Evolutionary conservation across 2,113 vertebrate species (phyloP).

Genomic region (Melierax canorus): DNA sequence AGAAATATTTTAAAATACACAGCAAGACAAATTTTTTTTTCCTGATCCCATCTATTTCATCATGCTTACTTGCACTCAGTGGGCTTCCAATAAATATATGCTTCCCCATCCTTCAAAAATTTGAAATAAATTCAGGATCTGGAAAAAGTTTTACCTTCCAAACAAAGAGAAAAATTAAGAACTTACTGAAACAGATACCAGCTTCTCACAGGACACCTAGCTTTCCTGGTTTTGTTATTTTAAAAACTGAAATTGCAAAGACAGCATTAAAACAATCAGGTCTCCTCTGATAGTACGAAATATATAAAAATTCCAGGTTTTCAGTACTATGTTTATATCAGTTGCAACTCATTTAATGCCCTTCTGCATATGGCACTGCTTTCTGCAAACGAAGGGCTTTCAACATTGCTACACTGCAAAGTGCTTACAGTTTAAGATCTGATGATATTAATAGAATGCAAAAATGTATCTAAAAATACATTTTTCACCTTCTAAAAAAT

Average conservation of each 20-base stretch:
- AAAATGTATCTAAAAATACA: not conserved
- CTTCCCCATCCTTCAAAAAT: not conserved
- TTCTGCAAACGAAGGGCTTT: not conserved
- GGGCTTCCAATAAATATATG: not conserved
- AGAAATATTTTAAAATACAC: not conserved
- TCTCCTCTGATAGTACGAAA: not conserved
- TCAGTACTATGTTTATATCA: not conserved
- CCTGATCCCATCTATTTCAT: not conserved
- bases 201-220: not conserved
- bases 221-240: not conserved
- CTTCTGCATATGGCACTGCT: not conserved
- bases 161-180: not conserved
- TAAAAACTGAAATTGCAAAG: not conserved
- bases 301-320: not conserved
- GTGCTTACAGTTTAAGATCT: not conserved
- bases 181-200: not conserved
- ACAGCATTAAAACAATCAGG: not conserved
- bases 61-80: not conserved
- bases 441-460: not conserved
- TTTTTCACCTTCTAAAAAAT: slow-evolving; percentile 27
- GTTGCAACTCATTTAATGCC: not conserved
- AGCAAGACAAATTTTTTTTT: not conserved
- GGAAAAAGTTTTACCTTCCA: not conserved
- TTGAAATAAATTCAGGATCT: not conserved
- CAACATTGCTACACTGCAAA: not conserved